Conservation (phyloP, 2,113 vertebrate genomes). For the Psilopogon haemacephalus region DNA sequence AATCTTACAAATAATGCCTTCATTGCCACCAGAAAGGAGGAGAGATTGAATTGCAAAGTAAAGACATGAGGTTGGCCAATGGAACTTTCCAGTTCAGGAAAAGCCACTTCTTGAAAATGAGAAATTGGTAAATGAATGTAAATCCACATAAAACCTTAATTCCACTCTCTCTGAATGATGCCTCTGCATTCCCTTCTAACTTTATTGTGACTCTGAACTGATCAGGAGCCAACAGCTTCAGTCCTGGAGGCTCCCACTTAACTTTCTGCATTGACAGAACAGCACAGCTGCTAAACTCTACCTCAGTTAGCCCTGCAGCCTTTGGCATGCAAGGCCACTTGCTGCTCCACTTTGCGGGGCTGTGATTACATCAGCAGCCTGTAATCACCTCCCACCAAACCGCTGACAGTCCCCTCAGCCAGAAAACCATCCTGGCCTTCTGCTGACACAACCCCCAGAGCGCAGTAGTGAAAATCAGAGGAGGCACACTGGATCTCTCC, state of each 20-base stretch:
- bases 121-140: slow-evolving; percentile 23
- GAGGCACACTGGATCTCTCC: accelerated
- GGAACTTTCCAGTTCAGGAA: neutral
- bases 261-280: neutral
- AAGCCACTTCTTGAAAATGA: neutral
- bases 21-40: neutral
- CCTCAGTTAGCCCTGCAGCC: neutral
- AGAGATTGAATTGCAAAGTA: neutral
- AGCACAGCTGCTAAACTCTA: neutral
- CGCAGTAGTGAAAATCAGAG: neutral
- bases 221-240: neutral
- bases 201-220: neutral
- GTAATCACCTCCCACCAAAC: accelerated
- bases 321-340: neutral
- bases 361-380: neutral
- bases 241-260: neutral
- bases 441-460: neutral
- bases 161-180: neutral
- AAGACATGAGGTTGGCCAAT: neutral
- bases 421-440: neutral
- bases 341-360: accelerated
- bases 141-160: slow-evolving; percentile 34
- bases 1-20: neutral
- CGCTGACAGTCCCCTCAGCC: neutral
- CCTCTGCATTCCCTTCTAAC: neutral